These are phyloP conservation scores for Monopterus albus DNA, from an alignment of 2,113 vertebrate species.

Conservation along the genomic window DNA sequence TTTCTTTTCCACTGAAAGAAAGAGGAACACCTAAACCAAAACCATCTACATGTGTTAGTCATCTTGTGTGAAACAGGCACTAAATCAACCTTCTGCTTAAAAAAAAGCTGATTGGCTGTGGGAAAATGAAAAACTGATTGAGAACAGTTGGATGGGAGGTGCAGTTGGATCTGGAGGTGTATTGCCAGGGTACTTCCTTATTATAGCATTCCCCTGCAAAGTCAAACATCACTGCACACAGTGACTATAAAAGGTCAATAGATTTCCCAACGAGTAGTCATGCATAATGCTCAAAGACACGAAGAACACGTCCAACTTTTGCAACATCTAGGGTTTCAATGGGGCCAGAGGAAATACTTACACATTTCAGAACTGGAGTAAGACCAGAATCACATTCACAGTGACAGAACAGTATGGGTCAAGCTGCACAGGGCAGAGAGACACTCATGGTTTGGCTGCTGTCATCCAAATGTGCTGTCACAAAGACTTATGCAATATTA, in stretches of 20 bases:
- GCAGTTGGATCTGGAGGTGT: conserved; percentile 5
- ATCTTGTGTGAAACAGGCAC: conserved; percentile 71
- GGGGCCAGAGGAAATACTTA: conserved; percentile 7
- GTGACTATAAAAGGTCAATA: conserved; percentile 51
- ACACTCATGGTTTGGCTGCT: conserved; percentile 20
- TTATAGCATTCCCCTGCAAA: conserved; percentile 17
- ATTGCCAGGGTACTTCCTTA: conserved; percentile 30
- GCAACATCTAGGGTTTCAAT: conserved; percentile 48
- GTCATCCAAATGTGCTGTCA: conserved; percentile 15
- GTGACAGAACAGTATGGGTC: background rate
- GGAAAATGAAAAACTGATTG: conserved; percentile 7
- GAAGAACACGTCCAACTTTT: conserved; percentile 37
- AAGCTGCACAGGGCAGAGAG: background rate
- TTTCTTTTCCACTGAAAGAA: conserved; percentile 30
- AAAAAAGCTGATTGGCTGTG: conserved; percentile 17
- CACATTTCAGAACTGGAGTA: conserved; percentile 18
- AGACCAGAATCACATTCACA: conserved; percentile 22
- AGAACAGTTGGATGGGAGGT: conserved; percentile 40
- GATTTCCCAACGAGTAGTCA: conserved; percentile 19
- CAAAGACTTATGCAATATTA: background rate
- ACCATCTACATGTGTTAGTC: conserved; percentile 73
- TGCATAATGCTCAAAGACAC: background rate
- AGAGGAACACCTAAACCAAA: conserved; percentile 36
- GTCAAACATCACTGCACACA: conserved; percentile 42
- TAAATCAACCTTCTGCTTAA: conserved; percentile 46